A percentile compares a stretch with the other conserved stretches of the same genome.
Conservation (phyloP, 2,888 invertebrate species). For the Phasia obesa region DNA sequence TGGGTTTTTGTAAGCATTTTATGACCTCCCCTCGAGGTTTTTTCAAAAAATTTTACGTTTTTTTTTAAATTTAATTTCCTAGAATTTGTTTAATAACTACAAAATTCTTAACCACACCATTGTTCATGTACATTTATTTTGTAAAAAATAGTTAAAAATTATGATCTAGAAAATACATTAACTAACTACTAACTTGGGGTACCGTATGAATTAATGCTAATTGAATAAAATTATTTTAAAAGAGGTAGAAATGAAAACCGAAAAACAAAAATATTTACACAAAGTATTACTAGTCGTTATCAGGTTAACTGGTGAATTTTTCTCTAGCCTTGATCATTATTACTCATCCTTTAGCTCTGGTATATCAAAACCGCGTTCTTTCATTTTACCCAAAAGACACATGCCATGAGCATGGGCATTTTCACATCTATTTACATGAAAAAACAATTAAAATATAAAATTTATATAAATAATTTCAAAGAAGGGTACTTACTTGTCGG, state of each 20-base stretch:
- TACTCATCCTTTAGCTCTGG: slow-evolving; percentile 74
- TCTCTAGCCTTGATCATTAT: not conserved
- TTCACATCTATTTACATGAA: slow-evolving; percentile 73
- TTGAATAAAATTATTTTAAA: slow-evolving; percentile 10
- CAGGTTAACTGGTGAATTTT: slow-evolving; percentile 38
- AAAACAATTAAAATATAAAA: not conserved
- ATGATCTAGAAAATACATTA: not conserved
- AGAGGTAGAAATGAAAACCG: slow-evolving; percentile 6
- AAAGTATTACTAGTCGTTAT: slow-evolving; percentile 53
- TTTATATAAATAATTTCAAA: not conserved
- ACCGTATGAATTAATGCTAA: slow-evolving; percentile 40
- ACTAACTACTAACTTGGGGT: slow-evolving; percentile 26
- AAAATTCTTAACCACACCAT: slow-evolving; percentile 54
- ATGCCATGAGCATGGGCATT: slow-evolving; percentile 75
- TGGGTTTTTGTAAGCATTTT: too few species aligned
- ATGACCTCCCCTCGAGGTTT: too few species aligned
- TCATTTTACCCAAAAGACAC: slow-evolving; percentile 75
- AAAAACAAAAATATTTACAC: not conserved
- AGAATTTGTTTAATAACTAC: not conserved
- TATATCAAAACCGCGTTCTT: slow-evolving; percentile 71
- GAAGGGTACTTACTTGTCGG: slow-evolving; percentile 74
- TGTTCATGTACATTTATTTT: slow-evolving; percentile 66
- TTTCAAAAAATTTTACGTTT: too few species aligned
- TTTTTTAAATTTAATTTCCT: too few species aligned
- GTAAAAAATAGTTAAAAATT: slow-evolving; percentile 50